Evolutionary conservation across 2,888 invertebrate species (phyloP), one percentile per base, ranked within the genome.

Genomic region (Ophion obscuratus): DNA sequence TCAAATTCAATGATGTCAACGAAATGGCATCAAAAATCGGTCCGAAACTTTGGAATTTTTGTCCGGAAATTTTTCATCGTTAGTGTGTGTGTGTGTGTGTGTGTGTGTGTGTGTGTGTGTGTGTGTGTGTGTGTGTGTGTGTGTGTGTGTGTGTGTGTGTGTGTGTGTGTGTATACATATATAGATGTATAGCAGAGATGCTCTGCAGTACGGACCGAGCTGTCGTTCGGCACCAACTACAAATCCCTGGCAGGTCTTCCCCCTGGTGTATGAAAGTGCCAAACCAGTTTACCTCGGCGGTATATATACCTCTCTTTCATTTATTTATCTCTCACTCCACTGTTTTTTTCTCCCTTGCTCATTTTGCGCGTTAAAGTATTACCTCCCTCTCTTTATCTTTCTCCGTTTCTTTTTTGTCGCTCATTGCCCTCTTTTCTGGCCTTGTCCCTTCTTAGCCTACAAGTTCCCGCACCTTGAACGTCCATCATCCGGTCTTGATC

Each of bases 221-320:
- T 70, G 53, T 61, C 67, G 68, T 64, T 71, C 68, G 27, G 17
- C 67, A 47, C 64, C 53, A 27, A 47, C 36, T 77, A 53, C 47
- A 67, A 47, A 62, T 74, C 74, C 62, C 86, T 83, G 79, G 67
- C 77, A 40, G 77, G 57, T 77, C 66, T 77, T 59, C 31, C 59
- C 36, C 77, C 40, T 40, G 36, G 66, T 77, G 36, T 70, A 70
- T 11, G 44, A 40, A 70, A 70, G 36, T 17, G 27, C 67, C 47
- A 68, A 79, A 79, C 78, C 70, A 62, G 70, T 79, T 79, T 79
- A n/a, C 62, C 44, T 70, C 70, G 40, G 24, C 66, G 62, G 2
- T 73, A 4, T 73, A 31, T 10, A 62, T 24, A 27, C 27, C 61
- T 61, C 61, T 24, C 61, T 70, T 70, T 61, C 40, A 70, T 70